Base-by-base conservation (phyloP, 23 tunicate genomes). In the Oikopleura dioica region DNA sequence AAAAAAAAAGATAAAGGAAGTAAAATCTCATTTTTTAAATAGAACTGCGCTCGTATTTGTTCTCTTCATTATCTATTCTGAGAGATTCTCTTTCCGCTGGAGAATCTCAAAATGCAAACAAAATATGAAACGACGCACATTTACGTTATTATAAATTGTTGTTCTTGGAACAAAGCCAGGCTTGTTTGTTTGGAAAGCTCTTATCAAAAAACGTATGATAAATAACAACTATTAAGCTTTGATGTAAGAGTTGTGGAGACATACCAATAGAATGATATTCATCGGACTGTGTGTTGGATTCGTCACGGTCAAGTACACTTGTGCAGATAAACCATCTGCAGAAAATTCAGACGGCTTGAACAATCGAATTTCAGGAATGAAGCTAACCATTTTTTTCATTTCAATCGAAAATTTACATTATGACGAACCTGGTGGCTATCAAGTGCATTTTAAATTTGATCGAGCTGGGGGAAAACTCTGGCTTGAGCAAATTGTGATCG, bases 391-490 rank as follows among this genome's bases (percentile, higher is more conserved):
- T 44, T 44, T 9, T 44, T 44, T 44, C 16, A 21, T 44, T 44
- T 9, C 16, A 44, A 9, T 44, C 55, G 16, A 44, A 44, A 44
- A 44, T 9, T 9, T 9, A 44, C 55, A 44, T 44, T 9, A 44
- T 1, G 69, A 1, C 35, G 35, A 0, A 35, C 38, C 31, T 36
- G 34, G 83, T 50, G 1, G 98, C 98, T 9, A 83, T 80, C n/a
- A 82, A 63, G n/a, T 86, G 87, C 38, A 92, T 92, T 63, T 86
- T 86, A 68, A 92, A 92, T 77, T 92, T 92, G 38, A 82, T 85
- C 5, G 94, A 82, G 0, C 95, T 72, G 1, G 98, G 80, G 37
- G 83, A 84, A 79, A 82, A 92, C 76, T 92, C 98, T 31, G 98
- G 87, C 78, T 92, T 92, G 76, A 92, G 82, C 12, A 92, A 36